phyloP scores from a whole-genome alignment of 2,797 vertebrate genomes.

The Sternarchorhynchus goeldii region DNA sequence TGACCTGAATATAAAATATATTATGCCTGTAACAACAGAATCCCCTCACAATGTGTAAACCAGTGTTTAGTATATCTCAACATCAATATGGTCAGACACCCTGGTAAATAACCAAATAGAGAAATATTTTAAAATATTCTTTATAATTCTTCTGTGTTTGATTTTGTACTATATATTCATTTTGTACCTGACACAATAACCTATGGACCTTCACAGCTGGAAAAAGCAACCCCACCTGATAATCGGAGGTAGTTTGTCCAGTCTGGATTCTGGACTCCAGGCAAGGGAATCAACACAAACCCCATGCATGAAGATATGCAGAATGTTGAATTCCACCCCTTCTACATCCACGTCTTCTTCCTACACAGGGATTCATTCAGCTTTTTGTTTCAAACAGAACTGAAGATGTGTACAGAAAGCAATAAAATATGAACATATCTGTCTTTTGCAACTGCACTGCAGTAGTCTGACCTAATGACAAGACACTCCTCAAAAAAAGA shows the following conservation, averaged over 20 bases:
- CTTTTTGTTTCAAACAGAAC: not conserved
- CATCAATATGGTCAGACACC: conserved; percentile 41
- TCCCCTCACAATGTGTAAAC: no score
- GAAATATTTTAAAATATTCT: no score
- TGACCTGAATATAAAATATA: no score
- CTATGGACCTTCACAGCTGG: not conserved
- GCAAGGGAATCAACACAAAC: conserved; percentile 86
- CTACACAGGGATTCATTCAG: conserved; percentile 64
- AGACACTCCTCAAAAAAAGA: no score
- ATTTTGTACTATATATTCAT: no score
- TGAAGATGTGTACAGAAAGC: not conserved
- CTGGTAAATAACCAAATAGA: no score
- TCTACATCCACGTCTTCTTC: conserved; percentile 89
- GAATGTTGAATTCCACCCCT: conserved; percentile 85
- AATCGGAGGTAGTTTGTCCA: conserved; percentile 82
- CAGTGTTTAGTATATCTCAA: conserved; percentile 23
- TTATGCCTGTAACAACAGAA: no score
- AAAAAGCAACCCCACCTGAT: conserved; percentile 69
- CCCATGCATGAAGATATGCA: conserved; percentile 87
- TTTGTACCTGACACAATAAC: not conserved
- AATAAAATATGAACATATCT: no score
- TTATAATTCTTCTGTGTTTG: no score
- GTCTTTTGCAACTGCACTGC: no score
- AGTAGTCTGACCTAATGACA: no score
- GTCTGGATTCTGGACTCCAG: conserved; percentile 92